Evolutionary conservation across 2,888 invertebrate genomes (phyloP), one percentile per base, ranked within the genome.

Genomic region (Caenorhabditis sp.): DNA sequence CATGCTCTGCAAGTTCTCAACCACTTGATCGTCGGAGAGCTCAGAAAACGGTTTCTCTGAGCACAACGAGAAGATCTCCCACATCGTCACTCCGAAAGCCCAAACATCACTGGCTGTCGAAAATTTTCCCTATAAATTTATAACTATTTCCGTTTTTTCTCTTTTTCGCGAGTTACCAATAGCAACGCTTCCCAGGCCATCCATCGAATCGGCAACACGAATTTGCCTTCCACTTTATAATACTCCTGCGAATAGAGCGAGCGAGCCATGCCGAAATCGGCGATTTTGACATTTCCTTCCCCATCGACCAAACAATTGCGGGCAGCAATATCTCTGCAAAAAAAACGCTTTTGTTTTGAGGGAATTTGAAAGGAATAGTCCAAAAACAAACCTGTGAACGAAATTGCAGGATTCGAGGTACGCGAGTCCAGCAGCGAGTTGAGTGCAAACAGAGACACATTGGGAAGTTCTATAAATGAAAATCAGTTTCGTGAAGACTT

Each of bases 361-460:
- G 2, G 11, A 9, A 45, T 9, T 24, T 11, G n/a, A 13, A n/a
- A 15, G 17, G 17, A 48, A 43, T 2, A 22, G 22, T 4, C 43
- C 2, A 26, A n/a, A 4, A n/a, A 55, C 55, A n/a, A 46, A 75
- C 78, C 95, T 92, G 90, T 95, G 95, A 53, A 95, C 95, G 89
- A 95, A 95, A 90, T 94, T 94, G 82, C 95, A 91, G 52, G 94
- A 93, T 91, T 95, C 93, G 86, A 95, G 91, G 90, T 95, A 95
- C 87, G 93, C 93, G 94, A 95, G 95, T 13, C 95, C 95, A 3
- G 94, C 93, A 1, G 95, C 94, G 80, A 95, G 93, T 90, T 95
- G 87, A 13, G 86, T 84, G 35, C 82, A 83, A 39, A 87, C 66
- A 1, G 83, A 84, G 24, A 86, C 53, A 30, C 82, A 80, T n/a